phyloP scores from a whole-genome alignment of 2,888 invertebrate species.

The Trisateles emortualis region DNA sequence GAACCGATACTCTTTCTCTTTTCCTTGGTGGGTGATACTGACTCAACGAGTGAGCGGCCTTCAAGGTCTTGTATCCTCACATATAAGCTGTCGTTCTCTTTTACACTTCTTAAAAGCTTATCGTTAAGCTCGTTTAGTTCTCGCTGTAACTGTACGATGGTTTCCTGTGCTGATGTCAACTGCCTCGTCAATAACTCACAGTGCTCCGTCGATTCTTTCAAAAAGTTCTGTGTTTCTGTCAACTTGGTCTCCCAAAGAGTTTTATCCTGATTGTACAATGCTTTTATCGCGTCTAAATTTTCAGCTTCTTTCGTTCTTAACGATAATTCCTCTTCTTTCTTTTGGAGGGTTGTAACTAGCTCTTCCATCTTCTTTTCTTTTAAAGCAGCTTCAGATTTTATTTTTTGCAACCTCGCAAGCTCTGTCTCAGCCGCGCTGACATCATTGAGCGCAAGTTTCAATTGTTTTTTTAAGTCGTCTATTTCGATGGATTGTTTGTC shows the following conservation, averaged over 20 bases:
- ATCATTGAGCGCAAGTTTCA: constrained; percentile 88
- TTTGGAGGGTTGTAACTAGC: constrained; percentile 90
- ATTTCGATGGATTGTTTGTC: constrained; percentile 90
- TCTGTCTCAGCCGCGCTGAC: constrained; percentile 90
- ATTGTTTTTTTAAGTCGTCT: constrained; percentile 90
- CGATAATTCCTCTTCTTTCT: constrained; percentile 92
- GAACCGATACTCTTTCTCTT: constrained; percentile 91
- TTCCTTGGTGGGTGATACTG: constrained; percentile 79
- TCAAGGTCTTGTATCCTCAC: constrained; percentile 91
- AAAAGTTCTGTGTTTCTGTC: constrained; percentile 89
- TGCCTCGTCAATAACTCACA: constrained; percentile 89
- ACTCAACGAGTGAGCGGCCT: constrained; percentile 82
- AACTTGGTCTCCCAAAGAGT: constrained; percentile 89
- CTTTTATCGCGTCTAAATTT: constrained; percentile 87
- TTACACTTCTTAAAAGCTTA: constrained; percentile 89
- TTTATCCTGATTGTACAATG: constrained; percentile 88
- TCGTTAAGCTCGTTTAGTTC: constrained; percentile 90
- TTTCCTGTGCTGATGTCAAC: constrained; percentile 88
- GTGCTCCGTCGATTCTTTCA: constrained; percentile 89
- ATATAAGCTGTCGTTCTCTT: constrained; percentile 92
- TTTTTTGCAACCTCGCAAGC: constrained; percentile 89
- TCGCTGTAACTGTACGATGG: constrained; percentile 89
- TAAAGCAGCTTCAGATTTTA: constrained; percentile 90
- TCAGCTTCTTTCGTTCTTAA: constrained; percentile 91
- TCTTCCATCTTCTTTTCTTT: constrained; percentile 93